phyloP scores from a whole-genome alignment of 2,113 vertebrate species.

The Equus quagga region DNA sequence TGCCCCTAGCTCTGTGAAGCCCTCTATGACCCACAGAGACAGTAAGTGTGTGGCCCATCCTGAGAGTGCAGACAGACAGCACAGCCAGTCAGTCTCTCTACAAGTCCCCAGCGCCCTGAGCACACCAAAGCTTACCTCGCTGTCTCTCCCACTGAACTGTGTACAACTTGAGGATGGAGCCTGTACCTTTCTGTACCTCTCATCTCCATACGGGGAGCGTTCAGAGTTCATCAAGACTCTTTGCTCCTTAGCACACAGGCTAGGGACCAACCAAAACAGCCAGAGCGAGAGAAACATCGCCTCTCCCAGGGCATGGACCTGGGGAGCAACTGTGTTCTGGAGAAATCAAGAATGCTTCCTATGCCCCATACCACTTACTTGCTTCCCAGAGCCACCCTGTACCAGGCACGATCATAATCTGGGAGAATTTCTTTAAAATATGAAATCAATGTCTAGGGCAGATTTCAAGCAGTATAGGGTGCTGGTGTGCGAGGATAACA shows the following conservation, averaged over 20 bases:
- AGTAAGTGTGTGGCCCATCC: not conserved
- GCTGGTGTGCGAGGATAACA: not conserved
- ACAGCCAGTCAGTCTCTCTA: not conserved
- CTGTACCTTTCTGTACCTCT: not conserved
- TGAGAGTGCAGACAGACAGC: accelerated
- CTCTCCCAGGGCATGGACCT: not conserved
- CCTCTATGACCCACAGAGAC: not conserved
- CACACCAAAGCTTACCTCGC: too few relatives aligned
- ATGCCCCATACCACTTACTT: not conserved
- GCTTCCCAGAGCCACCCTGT: not conserved
- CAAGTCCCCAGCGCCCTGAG: not conserved
- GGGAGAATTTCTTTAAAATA: not conserved
- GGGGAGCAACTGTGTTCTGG: not conserved
- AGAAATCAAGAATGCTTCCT: not conserved
- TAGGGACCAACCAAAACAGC: not conserved
- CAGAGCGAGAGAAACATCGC: not conserved
- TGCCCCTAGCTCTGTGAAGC: not conserved
- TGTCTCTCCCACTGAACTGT: not conserved
- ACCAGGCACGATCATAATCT: not conserved
- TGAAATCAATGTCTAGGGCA: not conserved
- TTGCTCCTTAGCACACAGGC: not conserved
- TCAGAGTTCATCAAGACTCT: not conserved
- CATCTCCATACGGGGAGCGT: not conserved
- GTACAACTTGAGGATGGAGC: not conserved
- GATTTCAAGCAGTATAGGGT: not conserved